Evolutionary conservation across 1,140 invertebrate species (phyloP).

Genomic region (Antheraea pernyi): DNA sequence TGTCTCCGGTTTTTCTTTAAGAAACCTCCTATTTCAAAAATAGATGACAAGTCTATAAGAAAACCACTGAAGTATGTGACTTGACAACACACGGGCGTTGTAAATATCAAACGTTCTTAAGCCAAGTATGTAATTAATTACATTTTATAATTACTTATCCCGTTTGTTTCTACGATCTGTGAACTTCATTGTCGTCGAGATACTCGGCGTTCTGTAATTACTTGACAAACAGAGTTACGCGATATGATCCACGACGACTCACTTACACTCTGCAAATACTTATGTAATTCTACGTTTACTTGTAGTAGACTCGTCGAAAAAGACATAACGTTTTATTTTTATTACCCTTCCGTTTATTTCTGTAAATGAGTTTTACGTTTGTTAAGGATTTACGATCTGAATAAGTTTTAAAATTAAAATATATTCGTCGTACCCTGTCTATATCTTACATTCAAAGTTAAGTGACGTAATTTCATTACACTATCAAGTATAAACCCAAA

Average conservation of each 20-base stretch:
- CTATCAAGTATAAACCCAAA: too few species aligned
- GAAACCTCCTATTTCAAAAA: too few species aligned
- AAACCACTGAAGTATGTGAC: too few species aligned
- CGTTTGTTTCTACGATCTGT: background rate
- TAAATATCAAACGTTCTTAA: background rate
- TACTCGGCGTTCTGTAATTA: background rate
- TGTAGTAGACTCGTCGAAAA: background rate
- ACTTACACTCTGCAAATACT: background rate
- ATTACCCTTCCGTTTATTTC: background rate
- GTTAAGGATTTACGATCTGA: background rate
- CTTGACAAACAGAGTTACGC: slow-evolving; percentile 3
- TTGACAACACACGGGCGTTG: too few species aligned
- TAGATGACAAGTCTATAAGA: too few species aligned
- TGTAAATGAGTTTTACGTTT: background rate
- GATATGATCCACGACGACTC: background rate
- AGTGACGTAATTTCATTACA: too few species aligned
- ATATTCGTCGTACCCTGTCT: background rate
- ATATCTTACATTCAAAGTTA: background rate
- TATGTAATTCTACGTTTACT: background rate
- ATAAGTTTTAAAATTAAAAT: background rate
- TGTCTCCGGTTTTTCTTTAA: too few species aligned
- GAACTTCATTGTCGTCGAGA: background rate
- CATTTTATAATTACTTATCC: slow-evolving; percentile 3
- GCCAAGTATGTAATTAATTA: background rate
- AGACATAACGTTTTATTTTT: background rate